Percentiles rank a stretch among this genome's conserved stretches.
Evolutionary conservation across 2,888 invertebrate genomes (phyloP).

Genomic region (Chaetogeoica ovagalla): DNA sequence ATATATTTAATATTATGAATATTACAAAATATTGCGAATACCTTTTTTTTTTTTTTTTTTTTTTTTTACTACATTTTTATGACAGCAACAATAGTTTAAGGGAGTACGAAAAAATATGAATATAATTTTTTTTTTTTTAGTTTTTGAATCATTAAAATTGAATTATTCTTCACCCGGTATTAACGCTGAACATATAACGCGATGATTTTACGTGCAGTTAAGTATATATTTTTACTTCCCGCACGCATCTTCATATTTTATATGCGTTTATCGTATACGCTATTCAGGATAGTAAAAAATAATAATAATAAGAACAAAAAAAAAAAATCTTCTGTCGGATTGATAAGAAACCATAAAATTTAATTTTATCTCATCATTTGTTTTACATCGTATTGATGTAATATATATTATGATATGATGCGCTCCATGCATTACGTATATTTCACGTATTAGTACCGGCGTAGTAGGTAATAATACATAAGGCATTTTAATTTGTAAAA

Average conservation of each 20-base stretch:
- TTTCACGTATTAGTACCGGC: too few relatives aligned
- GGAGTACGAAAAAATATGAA: not conserved
- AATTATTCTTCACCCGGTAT: not conserved
- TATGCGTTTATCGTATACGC: not conserved
- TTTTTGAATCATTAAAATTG: not conserved
- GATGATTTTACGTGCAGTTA: not conserved
- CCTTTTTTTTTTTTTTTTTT: slow-evolving; percentile 2
- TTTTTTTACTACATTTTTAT: not conserved
- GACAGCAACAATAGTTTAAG: not conserved
- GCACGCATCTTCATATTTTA: not conserved
- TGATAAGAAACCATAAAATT: not conserved
- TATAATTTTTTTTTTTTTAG: not conserved
- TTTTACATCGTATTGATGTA: not conserved
- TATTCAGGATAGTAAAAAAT: not conserved
- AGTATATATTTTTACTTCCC: not conserved
- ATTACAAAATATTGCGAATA: too few relatives aligned
- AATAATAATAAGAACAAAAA: not conserved
- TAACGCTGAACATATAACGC: not conserved
- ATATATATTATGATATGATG: too few relatives aligned
- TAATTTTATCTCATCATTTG: not conserved
- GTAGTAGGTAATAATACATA: too few relatives aligned
- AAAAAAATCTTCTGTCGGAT: not conserved
- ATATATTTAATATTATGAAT: too few relatives aligned
- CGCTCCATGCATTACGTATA: too few relatives aligned
- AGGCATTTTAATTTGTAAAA: too few relatives aligned